phyloP scores from a whole-genome alignment of 2,888 invertebrate genomes.

The Epicampocera succincta region DNA sequence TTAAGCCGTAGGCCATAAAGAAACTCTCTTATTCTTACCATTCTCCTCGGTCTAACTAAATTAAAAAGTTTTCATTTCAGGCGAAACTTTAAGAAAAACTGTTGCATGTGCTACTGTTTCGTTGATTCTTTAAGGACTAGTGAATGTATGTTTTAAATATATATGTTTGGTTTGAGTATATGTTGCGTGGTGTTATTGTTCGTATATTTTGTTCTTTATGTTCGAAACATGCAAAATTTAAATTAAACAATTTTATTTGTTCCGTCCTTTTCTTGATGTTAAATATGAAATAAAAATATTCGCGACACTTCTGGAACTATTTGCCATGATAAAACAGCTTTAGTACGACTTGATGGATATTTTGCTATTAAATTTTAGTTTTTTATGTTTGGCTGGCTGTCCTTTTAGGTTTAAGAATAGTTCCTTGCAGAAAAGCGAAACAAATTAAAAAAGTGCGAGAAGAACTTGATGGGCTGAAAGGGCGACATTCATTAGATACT shows the following conservation, averaged over 20 bases:
- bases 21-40: conserved; percentile 17
- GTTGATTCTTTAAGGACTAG: neutral
- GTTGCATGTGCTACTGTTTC: conserved; percentile 64
- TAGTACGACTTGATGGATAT: no score
- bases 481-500: no score
- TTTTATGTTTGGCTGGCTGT: no score
- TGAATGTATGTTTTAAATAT: neutral
- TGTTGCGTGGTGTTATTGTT: no score
- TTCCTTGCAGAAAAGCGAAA: no score
- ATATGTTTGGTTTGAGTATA: conserved; percentile 7
- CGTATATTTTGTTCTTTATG: no score
- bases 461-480: no score
- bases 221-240: conserved; percentile 68
- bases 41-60: conserved; percentile 47
- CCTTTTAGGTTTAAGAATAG: no score
- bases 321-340: no score
- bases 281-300: conserved; percentile 19
- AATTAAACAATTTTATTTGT: conserved; percentile 65
- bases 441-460: no score
- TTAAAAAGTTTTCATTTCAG: conserved; percentile 63
- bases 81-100: conserved; percentile 66
- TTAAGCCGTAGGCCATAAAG: conserved; percentile 58
- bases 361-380: no score
- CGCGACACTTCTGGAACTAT: no score
- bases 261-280: conserved; percentile 12